Base-by-base conservation (phyloP, 1,140 invertebrate genomes). In the Pygmarrhopalites habei region DNA sequence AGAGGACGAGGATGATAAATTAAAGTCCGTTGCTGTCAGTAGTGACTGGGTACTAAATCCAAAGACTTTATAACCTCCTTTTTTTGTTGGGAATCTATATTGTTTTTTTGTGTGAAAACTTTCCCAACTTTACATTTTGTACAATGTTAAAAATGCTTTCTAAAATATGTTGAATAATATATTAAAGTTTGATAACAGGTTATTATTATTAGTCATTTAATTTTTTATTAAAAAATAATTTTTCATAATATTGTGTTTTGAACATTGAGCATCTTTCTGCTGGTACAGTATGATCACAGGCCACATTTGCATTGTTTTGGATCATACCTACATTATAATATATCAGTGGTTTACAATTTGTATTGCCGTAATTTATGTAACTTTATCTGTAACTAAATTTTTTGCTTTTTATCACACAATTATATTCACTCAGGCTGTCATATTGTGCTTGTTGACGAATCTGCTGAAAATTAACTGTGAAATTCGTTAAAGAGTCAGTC, bases 11-110 rank as follows among this genome's bases (percentile, higher is more conserved):
- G 51, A 61, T 47, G 39, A 3, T 28, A 58, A 58, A 51, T 43
- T 62, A 57, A 61, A 58, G n/a, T 35, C 65, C 21, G 68, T 67
- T 15, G 68, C 65, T 0, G 68, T 70, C 2, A 28, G 55, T 21
- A 25, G 47, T 2, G 65, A 67, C 23, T 70, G 65, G 65, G 65
- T 70, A 3, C 5, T 55, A 46, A 64, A 57, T n/a, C n/a, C 23
- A 0, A 44, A 39, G 39, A 41, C 51, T 17, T 12, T 53, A n/a
- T 53, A 53, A 30, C 7, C 5, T 47, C 44, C 4, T 25, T n/a
- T 47, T 47, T 49, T 7, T 49, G 39, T 41, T 12, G 39, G 39
- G n/a, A 12, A 12, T 12, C 12, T 12, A 41, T 12, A 41, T 41
- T 12, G n/a, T 12, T 12, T 41, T 41, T 12, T 12, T 12, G 12